Base-by-base conservation (phyloP, 2,797 vertebrate species). In the Microhierax caerulescens region DNA sequence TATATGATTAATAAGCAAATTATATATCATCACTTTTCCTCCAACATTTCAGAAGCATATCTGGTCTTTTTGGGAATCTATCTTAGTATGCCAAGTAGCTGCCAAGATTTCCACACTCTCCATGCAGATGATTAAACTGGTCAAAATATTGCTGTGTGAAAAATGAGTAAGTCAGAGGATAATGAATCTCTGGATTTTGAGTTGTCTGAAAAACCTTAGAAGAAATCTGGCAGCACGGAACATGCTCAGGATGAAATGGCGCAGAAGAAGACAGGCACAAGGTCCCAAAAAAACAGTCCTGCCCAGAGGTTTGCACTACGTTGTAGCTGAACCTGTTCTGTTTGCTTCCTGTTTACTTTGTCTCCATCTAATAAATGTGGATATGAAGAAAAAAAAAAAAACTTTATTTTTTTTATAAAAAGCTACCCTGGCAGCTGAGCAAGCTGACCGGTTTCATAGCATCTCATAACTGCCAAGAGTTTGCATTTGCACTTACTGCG, bases 61-160 rank as follows among this genome's bases (percentile, higher is more conserved):
- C 96, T 97, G 95, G 92, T 93, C 90, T 95, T 96, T 90, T 96
- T 80, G 93, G 92, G 93, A 96, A 96, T 95, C 94, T 95, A 86
- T 96, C 91, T 96, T 91, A 94, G 95, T 39, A 96, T 95, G 96
- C 94, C 95, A 96, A 96, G 73, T 88, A 89, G 87, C 95, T 97
- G 96, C 94, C 85, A 91, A 96, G 89, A 85, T 83, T 94, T 96
- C 91, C 83, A 93, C 96, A 93, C 88, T 93, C 87, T 91, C 93
- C 86, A 88, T 96, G 90, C 79, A 88, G 93, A 97, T 91, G 85
- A 96, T 95, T 96, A 97, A 94, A 93, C 84, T 93, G 91, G 92
- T 97, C 97, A 97, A 97, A 97, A 97, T 96, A 96, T 95, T 96
- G 88, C 95, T 94, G 41, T 74, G 84, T 96, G 90, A 96, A 85